phyloP scores from a whole-genome alignment of 1,140 invertebrate species.

The Globodera rostochiensis region DNA sequence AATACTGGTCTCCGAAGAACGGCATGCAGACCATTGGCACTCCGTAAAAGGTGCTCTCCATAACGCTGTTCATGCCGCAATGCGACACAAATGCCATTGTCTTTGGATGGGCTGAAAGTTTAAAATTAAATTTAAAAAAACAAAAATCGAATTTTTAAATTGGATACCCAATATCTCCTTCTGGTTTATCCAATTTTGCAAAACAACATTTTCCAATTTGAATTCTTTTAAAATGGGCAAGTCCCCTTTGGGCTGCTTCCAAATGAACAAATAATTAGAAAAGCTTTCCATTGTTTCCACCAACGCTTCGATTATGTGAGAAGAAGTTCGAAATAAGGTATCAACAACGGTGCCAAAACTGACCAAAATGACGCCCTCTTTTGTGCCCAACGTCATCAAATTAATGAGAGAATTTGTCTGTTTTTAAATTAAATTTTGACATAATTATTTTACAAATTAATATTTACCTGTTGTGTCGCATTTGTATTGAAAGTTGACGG shows the following conservation, averaged over 20 bases:
- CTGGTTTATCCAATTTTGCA: slow-evolving; percentile 25
- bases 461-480: neutral
- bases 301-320: slow-evolving; percentile 20
- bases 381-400: too few relatives aligned
- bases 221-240: too few relatives aligned
- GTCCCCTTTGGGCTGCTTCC: neutral
- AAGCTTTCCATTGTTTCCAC: slow-evolving; percentile 36
- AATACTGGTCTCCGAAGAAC: slow-evolving; percentile 43
- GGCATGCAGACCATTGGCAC: slow-evolving; percentile 70
- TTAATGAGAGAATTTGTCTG: too few relatives aligned
- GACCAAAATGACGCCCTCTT: too few relatives aligned
- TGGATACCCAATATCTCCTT: neutral
- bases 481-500: too few relatives aligned
- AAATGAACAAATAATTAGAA: slow-evolving; percentile 40
- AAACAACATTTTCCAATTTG: neutral
- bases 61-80: too few relatives aligned
- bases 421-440: neutral
- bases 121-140: slow-evolving; percentile 15
- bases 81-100: too few relatives aligned
- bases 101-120: slow-evolving; percentile 9
- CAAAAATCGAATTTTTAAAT: too few relatives aligned
- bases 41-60: too few relatives aligned
- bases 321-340: neutral
- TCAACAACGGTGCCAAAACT: neutral
- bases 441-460: neutral